A percentile compares a stretch with the other conserved stretches of the same genome.
Evolutionary conservation across 1,140 invertebrate species (phyloP).

Genomic region (Colletes gigas): DNA sequence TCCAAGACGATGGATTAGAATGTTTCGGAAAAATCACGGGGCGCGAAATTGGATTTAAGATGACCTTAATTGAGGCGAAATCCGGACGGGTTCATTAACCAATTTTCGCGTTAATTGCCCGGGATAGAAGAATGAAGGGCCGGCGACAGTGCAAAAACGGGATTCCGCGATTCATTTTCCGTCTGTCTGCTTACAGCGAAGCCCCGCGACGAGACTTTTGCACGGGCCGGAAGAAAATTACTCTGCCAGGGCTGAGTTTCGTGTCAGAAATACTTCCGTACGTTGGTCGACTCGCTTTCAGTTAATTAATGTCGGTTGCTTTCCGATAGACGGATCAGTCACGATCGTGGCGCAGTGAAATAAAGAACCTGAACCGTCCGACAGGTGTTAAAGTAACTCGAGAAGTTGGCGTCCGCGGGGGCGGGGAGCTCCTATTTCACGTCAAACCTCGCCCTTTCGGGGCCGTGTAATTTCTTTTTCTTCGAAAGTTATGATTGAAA

Average conservation of each 20-base stretch:
- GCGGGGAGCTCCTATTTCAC: no score
- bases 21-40: no score
- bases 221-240: slow-evolving; percentile 14
- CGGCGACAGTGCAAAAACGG: background rate
- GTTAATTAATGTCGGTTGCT: slow-evolving; percentile 33
- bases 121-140: background rate
- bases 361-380: background rate
- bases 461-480: background rate
- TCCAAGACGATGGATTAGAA: no score
- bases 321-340: slow-evolving; percentile 2
- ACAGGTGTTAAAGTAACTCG: background rate
- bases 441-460: no score
- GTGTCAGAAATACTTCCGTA: slow-evolving; percentile 7
- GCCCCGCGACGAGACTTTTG: background rate
- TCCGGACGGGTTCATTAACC: background rate
- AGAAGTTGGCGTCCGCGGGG: background rate
- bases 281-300: background rate
- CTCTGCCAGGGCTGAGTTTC: background rate
- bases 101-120: background rate
- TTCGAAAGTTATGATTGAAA: no score
- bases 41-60: no score
- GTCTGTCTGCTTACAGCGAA: background rate
- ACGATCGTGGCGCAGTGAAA: slow-evolving; percentile 7
- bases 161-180: background rate
- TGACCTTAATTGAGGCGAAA: no score